phyloP scores from a whole-genome alignment of 2,113 vertebrate species.

The Oplegnathus fasciatus region DNA sequence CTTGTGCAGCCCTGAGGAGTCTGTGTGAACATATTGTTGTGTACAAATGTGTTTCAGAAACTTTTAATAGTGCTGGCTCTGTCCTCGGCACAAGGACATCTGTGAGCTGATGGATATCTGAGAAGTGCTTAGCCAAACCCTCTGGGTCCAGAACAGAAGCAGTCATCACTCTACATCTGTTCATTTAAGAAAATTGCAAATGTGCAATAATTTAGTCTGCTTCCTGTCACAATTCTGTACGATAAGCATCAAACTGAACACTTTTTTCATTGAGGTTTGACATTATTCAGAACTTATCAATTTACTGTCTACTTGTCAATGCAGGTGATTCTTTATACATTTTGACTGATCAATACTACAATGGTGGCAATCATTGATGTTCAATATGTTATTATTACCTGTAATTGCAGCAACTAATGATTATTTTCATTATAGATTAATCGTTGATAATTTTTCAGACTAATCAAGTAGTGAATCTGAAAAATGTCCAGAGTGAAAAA shows the following conservation, averaged over 20 bases:
- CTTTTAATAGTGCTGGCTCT: slow-evolving; percentile 31
- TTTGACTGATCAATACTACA: no score
- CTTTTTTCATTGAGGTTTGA: not conserved
- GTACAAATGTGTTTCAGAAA: slow-evolving; percentile 38
- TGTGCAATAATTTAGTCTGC: slow-evolving; percentile 41
- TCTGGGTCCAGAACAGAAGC: slow-evolving; percentile 53
- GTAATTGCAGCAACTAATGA: not conserved
- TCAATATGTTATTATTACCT: not conserved
- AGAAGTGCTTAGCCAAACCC: slow-evolving; percentile 66
- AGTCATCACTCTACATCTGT: slow-evolving; percentile 60
- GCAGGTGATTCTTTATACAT: not conserved
- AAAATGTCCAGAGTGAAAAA: not conserved
- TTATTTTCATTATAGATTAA: not conserved
- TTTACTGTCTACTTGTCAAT: not conserved
- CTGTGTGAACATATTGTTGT: slow-evolving; percentile 21
- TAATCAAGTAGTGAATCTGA: not conserved
- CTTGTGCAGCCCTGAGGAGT: not conserved
- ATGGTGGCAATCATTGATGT: no score
- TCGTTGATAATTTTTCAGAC: not conserved
- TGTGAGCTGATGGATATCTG: slow-evolving; percentile 63
- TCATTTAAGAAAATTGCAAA: slow-evolving; percentile 59
- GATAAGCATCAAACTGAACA: slow-evolving; percentile 1
- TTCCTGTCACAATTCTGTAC: slow-evolving; percentile 32
- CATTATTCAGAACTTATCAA: not conserved
- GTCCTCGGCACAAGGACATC: slow-evolving; percentile 62